These are phyloP conservation scores for Chaunax sp. DNA, from an alignment of 2,797 vertebrate genomes.

Conservation along the genomic window DNA sequence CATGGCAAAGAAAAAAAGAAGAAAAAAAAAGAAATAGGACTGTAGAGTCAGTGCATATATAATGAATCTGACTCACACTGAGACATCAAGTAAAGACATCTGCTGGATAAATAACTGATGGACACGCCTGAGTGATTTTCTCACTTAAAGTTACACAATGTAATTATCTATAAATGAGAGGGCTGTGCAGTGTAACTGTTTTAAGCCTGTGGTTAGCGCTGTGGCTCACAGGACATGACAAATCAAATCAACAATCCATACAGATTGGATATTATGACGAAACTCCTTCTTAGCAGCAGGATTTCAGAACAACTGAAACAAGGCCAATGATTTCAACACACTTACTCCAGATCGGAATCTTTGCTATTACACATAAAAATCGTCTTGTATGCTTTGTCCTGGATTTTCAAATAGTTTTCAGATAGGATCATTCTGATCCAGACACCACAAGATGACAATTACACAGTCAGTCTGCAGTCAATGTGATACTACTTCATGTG, in stretches of 20 bases:
- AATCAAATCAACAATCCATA: background rate
- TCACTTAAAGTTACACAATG: background rate
- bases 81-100: background rate
- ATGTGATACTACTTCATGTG: too few relatives aligned
- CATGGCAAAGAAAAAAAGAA: background rate
- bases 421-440: too few relatives aligned
- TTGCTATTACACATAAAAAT: too few relatives aligned
- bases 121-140: background rate
- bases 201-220: background rate
- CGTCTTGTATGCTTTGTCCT: too few relatives aligned
- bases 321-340: too few relatives aligned
- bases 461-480: too few relatives aligned
- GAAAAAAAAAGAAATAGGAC: background rate
- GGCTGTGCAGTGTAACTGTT: background rate
- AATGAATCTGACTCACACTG: background rate
- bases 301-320: background rate
- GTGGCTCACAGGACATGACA: background rate
- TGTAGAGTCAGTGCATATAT: too few relatives aligned
- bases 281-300: too few relatives aligned
- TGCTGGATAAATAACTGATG: constrained; percentile 8
- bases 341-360: too few relatives aligned
- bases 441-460: too few relatives aligned
- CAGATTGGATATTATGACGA: background rate
- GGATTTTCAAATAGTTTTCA: too few relatives aligned
- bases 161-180: constrained; percentile 13